These are phyloP conservation scores for Dryobates pubescens DNA, from an alignment of 2,797 vertebrate species.

Conservation along the genomic window DNA sequence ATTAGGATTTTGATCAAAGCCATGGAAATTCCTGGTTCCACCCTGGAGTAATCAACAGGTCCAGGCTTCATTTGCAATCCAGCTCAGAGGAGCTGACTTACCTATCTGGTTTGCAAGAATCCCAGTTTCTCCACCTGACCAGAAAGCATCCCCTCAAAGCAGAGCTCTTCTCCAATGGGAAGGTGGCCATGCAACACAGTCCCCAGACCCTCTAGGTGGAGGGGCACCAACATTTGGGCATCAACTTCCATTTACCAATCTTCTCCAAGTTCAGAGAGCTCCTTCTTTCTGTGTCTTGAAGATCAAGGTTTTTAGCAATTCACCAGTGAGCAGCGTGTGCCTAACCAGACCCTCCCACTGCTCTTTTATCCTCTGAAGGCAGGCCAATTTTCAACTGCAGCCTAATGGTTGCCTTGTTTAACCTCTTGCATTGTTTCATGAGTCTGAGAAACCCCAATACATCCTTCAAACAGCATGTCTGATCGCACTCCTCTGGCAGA, in stretches of 20 bases:
- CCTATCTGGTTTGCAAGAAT: slow-evolving; percentile 51
- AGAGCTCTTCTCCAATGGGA: slow-evolving; percentile 40
- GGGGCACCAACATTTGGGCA: neutral
- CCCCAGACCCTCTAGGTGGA: neutral
- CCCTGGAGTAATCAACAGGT: neutral
- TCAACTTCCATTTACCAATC: slow-evolving; percentile 30
- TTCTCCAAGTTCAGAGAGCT: slow-evolving; percentile 40
- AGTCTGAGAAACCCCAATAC: slow-evolving; percentile 41
- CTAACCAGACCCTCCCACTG: slow-evolving; percentile 64
- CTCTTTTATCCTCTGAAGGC: slow-evolving; percentile 59
- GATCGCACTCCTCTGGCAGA: slow-evolving; percentile 45
- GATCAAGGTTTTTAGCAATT: slow-evolving; percentile 63
- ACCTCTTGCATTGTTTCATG: slow-evolving; percentile 56
- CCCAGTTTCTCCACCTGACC: slow-evolving; percentile 14
- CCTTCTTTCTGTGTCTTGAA: slow-evolving; percentile 32
- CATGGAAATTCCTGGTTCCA: slow-evolving; percentile 67
- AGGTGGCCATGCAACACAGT: neutral
- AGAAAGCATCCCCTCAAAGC: neutral
- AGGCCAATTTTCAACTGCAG: slow-evolving; percentile 56
- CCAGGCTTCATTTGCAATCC: slow-evolving; percentile 42
- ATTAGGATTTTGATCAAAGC: slow-evolving; percentile 67
- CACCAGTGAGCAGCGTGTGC: slow-evolving; percentile 45
- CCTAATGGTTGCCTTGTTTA: slow-evolving; percentile 57
- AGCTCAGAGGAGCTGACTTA: slow-evolving; percentile 44
- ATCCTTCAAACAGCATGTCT: slow-evolving; percentile 3